Evolutionary conservation across 1,140 invertebrate species (phyloP).

Genomic region (Pachypsylla venusta): DNA sequence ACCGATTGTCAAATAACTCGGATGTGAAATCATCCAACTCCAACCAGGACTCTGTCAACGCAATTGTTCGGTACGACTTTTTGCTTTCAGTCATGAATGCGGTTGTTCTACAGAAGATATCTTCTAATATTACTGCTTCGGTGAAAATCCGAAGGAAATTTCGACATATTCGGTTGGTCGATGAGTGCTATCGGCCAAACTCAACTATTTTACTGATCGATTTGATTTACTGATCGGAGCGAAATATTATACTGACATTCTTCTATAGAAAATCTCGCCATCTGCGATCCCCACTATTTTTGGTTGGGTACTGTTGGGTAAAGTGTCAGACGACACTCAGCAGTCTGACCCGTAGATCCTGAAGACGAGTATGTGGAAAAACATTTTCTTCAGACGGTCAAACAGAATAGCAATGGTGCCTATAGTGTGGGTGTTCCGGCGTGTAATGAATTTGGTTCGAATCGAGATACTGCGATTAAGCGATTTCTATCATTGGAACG

Average conservation of each 20-base stretch:
- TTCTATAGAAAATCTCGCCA: background rate
- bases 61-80: too few relatives aligned
- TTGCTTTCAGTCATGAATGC: background rate
- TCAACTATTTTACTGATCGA: background rate
- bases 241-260: background rate
- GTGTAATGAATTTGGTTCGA: too few relatives aligned
- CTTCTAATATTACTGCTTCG: background rate
- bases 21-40: too few relatives aligned
- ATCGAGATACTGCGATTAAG: background rate
- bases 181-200: background rate
- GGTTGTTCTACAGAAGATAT: background rate
- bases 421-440: background rate
- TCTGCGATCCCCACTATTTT: background rate
- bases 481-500: background rate
- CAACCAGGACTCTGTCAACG: too few relatives aligned
- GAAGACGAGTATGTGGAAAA: background rate
- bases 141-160: background rate
- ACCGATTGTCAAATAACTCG: too few relatives aligned
- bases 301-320: background rate
- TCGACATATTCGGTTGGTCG: background rate
- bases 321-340: conserved; percentile 7
- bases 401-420: background rate
- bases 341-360: background rate
- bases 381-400: background rate
- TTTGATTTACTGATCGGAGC: background rate